Conservation (phyloP, 2,113 vertebrate species). For the Colossoma macropomum region DNA sequence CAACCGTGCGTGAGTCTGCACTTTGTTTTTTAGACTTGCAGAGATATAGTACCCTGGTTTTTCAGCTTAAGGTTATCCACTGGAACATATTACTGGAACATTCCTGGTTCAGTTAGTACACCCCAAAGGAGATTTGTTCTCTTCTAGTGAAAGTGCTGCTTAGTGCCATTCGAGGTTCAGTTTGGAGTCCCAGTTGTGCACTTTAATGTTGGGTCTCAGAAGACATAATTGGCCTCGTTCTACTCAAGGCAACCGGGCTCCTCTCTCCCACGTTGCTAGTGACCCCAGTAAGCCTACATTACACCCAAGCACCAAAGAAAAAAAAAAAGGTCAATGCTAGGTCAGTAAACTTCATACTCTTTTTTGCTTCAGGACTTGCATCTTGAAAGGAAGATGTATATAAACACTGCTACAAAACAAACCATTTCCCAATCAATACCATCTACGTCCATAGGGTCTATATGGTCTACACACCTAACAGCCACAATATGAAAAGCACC, state of each 20-base stretch:
- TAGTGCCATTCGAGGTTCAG: neutral
- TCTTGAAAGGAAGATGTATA: too few species aligned
- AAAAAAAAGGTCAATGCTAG: neutral
- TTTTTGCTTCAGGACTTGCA: neutral
- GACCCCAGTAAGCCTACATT: neutral
- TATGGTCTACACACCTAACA: too few species aligned
- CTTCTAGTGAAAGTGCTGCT: neutral
- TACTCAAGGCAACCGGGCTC: neutral
- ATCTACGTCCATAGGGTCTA: too few species aligned
- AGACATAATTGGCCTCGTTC: neutral
- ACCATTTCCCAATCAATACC: too few species aligned
- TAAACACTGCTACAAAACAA: too few species aligned
- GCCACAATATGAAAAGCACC: too few species aligned
- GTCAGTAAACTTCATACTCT: neutral
- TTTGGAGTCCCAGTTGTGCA: neutral
- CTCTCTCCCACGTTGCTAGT: neutral
- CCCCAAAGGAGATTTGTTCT: neutral
- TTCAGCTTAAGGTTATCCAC: neutral
- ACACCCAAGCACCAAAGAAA: neutral
- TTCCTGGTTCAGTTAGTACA: neutral
- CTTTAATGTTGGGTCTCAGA: neutral
- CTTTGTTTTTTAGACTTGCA: slow-evolving; percentile 4
- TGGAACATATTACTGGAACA: neutral
- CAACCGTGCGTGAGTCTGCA: neutral
- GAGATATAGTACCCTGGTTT: neutral